Evolutionary conservation across 1,140 invertebrate species (phyloP), one percentile per base, ranked within the genome.

Genomic region (Cyrtorhinus lividipennis): DNA sequence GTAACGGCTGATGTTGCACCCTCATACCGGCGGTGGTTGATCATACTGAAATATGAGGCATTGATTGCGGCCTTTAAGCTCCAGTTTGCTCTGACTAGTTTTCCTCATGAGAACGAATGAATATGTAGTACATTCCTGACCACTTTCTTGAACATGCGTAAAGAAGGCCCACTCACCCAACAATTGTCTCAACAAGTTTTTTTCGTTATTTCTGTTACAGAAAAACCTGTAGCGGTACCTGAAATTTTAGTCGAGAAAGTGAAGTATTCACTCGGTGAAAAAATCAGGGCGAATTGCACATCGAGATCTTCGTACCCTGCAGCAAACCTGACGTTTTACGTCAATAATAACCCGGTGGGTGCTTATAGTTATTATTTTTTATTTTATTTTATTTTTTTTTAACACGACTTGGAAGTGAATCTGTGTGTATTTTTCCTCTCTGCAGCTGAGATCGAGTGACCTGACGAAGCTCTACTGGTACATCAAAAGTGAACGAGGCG

Each of bases 201-300:
- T n/a, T n/a, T n/a, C n/a, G n/a, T n/a, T n/a, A n/a, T n/a, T n/a
- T 38, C 58, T 62, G 27, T 63, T 63, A 8, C 56, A 65, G 64
- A 62, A 24, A 62, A 65, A 24, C 64, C 64, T 13, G 64, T 30
- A 8, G 20, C 56, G 1, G 56, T 62, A 46, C 66, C 66, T 13
- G 63, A 67, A 58, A 45, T 67, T 5, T 2, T 53, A 8, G 30
- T 65, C 2, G 66, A 67, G 24, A 67, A 67, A 48, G 57, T 26
- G 20, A 67, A 67, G 30, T 67, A 67, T 26, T 58, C 66, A 1
- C 64, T 62, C n/a, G 66, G 66, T 2, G 66, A 67, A 23, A 65
- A 58, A 45, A 62, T 67, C 5, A 48, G 66, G 30, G 66, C 66
- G 26, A 67, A 67, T 56, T 67, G 66, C 59, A 66, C 64, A 8